phyloP scores from a whole-genome alignment of 2,888 invertebrate species.

The Unio delphinus region DNA sequence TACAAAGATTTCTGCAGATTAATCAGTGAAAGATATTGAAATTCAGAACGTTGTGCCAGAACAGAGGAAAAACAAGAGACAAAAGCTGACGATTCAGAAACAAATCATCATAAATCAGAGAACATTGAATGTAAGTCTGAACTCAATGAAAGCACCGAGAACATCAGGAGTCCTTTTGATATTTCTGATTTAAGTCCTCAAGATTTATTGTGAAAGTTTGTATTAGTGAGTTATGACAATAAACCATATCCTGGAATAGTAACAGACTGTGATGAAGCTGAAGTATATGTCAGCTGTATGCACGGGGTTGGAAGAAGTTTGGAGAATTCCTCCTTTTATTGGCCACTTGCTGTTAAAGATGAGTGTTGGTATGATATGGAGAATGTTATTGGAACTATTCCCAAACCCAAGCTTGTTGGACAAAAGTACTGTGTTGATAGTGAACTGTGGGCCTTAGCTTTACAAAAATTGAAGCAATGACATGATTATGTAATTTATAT shows the following conservation, averaged over 20 bases:
- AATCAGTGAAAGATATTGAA: no score
- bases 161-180: background rate
- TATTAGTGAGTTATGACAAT: constrained; percentile 5
- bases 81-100: background rate
- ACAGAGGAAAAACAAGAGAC: background rate
- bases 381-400: constrained; percentile 8
- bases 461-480: no score
- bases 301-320: constrained; percentile 5
- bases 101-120: background rate
- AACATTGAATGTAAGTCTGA: constrained; percentile 2
- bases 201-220: constrained; percentile 8
- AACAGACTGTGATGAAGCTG: constrained; percentile 9
- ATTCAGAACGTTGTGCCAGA: no score
- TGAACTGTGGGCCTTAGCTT: background rate
- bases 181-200: background rate
- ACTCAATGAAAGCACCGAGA: background rate
- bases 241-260: constrained; percentile 11
- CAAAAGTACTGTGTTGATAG: constrained; percentile 5
- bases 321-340: constrained; percentile 7
- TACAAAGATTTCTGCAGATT: background rate
- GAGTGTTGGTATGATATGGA: constrained; percentile 14
- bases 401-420: constrained; percentile 6
- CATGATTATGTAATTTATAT: no score
- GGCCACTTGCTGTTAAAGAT: constrained; percentile 9
- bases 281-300: constrained; percentile 12